Conservation (phyloP, 64 coral and sea anemone species). For the Hydrozoanthus tunicans region DNA sequence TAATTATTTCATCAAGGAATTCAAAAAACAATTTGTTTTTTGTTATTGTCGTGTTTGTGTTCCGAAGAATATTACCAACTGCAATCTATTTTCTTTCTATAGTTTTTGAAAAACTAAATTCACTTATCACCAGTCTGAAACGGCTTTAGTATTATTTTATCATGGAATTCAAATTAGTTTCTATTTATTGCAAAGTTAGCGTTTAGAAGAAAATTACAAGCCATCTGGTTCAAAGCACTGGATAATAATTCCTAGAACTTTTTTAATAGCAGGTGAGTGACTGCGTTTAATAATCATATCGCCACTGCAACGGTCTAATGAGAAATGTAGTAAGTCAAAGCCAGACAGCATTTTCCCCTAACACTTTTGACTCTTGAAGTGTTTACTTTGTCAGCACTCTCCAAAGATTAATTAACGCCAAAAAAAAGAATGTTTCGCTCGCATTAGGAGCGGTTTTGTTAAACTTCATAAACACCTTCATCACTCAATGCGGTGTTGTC, state of each 20-base stretch:
- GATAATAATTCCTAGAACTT: not conserved
- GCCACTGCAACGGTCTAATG: constrained; percentile 13
- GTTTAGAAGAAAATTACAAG: not conserved
- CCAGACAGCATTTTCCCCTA: constrained; percentile 2
- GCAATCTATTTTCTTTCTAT: not conserved
- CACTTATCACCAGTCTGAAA: constrained; percentile 20
- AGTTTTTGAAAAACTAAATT: not conserved
- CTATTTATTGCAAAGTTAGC: not conserved
- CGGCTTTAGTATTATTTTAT: not conserved
- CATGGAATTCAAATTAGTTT: constrained; percentile 28
- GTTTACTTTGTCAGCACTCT: constrained; percentile 24
- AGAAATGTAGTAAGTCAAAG: constrained; percentile 29
- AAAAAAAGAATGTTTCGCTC: constrained; percentile 22
- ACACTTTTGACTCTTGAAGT: not conserved
- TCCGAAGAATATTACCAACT: too few species aligned
- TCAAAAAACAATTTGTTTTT: too few species aligned
- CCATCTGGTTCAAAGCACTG: constrained; percentile 29
- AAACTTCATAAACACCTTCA: constrained; percentile 27
- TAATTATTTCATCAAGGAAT: too few species aligned
- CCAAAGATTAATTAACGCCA: constrained; percentile 37
- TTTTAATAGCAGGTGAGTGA: constrained; percentile 11
- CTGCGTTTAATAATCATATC: not conserved
- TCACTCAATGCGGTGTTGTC: constrained; percentile 50
- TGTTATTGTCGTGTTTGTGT: not conserved
- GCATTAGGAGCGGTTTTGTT: constrained; percentile 51